Evolutionary conservation across 2,888 invertebrate species (phyloP).

Genomic region (Suillia variegata): DNA sequence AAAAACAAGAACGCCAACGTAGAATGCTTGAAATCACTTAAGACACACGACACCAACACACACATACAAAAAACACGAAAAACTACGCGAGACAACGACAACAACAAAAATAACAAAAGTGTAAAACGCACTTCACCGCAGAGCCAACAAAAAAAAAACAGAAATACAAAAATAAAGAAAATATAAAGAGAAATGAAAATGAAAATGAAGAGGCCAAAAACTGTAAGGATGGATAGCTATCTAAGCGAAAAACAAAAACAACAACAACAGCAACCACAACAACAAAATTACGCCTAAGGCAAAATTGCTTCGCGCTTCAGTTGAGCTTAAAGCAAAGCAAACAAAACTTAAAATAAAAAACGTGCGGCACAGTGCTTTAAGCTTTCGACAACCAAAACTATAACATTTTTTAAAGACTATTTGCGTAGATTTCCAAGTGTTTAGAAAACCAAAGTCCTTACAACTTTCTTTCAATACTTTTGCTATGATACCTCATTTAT

Average conservation of each 20-base stretch:
- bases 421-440: too few relatives aligned
- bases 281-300: not conserved
- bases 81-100: slow-evolving; percentile 28
- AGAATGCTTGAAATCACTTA: not conserved
- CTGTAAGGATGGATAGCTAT: too few relatives aligned
- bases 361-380: too few relatives aligned
- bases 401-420: too few relatives aligned
- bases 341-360: slow-evolving; percentile 32
- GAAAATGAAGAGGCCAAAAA: too few relatives aligned
- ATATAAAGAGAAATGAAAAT: not conserved
- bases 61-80: not conserved
- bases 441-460: too few relatives aligned
- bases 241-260: not conserved
- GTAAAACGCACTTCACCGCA: not conserved
- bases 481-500: too few relatives aligned
- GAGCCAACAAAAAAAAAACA: not conserved
- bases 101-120: slow-evolving; percentile 41
- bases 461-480: too few relatives aligned
- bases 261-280: not conserved
- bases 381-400: too few relatives aligned
- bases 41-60: too few relatives aligned
- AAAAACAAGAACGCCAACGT: slow-evolving; percentile 20
- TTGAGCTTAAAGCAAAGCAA: slow-evolving; percentile 50
- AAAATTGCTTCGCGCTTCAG: slow-evolving; percentile 46
- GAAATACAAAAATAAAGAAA: not conserved